phyloP scores from a whole-genome alignment of 2,797 vertebrate genomes.

The Benthosema pterotum region DNA sequence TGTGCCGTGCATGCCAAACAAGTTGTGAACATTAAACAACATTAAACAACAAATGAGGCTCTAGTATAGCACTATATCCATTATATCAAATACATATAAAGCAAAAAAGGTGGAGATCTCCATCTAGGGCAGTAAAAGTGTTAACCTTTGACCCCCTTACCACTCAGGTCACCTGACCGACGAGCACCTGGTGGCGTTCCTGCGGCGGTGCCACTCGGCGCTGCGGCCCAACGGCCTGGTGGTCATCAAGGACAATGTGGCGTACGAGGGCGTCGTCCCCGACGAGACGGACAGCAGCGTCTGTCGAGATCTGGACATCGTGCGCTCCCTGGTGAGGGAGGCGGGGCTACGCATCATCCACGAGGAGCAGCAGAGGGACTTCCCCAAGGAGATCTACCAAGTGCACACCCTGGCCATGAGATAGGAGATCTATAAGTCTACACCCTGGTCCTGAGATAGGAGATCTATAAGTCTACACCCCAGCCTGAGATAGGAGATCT shows the following conservation, averaged over 20 bases:
- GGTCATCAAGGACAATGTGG: slow-evolving; percentile 96
- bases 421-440: slow-evolving; percentile 65
- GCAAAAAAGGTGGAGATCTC: too few relatives aligned
- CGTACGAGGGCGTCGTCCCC: slow-evolving; percentile 91
- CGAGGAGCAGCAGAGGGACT: slow-evolving; percentile 90
- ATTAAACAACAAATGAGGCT: too few relatives aligned
- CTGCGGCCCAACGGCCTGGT: slow-evolving; percentile 88
- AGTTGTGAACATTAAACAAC: too few relatives aligned
- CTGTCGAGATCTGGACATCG: slow-evolving; percentile 87
- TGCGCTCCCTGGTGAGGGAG: slow-evolving; percentile 78
- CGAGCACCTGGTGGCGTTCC: slow-evolving; percentile 88
- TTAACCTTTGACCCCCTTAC: neutral
- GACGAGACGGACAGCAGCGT: slow-evolving; percentile 98
- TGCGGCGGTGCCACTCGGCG: slow-evolving; percentile 84
- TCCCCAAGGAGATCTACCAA: slow-evolving; percentile 95
- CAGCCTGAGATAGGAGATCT: too few relatives aligned
- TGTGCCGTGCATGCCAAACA: too few relatives aligned
- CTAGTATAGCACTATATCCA: too few relatives aligned
- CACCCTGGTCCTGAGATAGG: too few relatives aligned
- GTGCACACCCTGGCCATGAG: slow-evolving; percentile 92
- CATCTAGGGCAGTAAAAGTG: too few relatives aligned
- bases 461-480: too few relatives aligned
- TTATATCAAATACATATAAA: too few relatives aligned
- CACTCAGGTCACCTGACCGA: slow-evolving; percentile 92
- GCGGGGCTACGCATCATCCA: slow-evolving; percentile 87